Conservation (phyloP, 2,113 vertebrate species). For the Origma solitaria region DNA sequence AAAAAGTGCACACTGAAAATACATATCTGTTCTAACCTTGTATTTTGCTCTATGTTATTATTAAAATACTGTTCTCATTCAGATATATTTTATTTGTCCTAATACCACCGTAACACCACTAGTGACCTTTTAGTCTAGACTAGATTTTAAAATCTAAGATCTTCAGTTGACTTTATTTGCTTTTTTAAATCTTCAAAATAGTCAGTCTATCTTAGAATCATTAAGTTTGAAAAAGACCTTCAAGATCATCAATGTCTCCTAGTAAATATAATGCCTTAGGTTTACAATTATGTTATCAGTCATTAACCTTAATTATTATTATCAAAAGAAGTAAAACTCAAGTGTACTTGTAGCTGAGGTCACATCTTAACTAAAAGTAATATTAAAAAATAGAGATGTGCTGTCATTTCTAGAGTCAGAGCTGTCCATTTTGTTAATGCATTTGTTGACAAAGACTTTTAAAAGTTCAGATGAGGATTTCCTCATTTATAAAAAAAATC, state of each 20-base stretch:
- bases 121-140: neutral
- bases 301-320: neutral
- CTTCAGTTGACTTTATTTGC: neutral
- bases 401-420: neutral
- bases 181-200: neutral
- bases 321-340: neutral
- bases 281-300: neutral
- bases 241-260: neutral
- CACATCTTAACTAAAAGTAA: neutral
- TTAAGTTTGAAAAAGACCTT: neutral
- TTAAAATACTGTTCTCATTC: neutral
- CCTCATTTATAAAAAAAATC: neutral
- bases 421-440: neutral
- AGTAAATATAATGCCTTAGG: neutral
- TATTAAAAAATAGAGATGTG: neutral
- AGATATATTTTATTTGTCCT: neutral
- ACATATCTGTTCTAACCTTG: neutral
- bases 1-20: neutral
- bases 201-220: neutral
- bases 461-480: neutral
- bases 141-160: neutral
- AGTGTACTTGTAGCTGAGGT: neutral
- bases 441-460: neutral
- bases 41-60: neutral
- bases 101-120: neutral